phyloP scores from a whole-genome alignment of 2,113 vertebrate species.

The Ictalurus punctatus region DNA sequence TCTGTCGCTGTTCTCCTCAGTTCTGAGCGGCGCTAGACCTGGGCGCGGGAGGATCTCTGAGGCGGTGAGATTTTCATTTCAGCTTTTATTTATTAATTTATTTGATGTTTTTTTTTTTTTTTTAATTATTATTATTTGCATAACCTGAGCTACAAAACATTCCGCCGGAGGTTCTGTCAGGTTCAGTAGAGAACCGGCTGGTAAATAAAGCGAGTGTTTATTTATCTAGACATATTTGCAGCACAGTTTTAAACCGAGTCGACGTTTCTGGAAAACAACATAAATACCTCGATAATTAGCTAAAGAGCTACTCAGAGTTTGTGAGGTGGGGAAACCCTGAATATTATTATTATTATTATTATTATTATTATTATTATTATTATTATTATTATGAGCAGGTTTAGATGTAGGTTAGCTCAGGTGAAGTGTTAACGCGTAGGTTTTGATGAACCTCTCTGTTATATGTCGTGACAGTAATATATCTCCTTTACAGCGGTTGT shows the following conservation, averaged over 20 bases:
- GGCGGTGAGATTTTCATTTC: not conserved
- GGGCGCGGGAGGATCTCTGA: constrained; percentile 29
- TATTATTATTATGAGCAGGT: not conserved
- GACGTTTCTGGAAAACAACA: not conserved
- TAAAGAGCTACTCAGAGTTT: not conserved
- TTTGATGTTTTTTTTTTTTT: no score
- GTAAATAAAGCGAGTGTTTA: not conserved
- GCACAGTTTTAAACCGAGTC: not conserved
- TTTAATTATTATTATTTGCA: no score
- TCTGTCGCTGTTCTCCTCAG: not conserved
- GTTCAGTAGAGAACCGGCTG: not conserved
- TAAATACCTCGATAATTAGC: not conserved
- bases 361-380: no score
- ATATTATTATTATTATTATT: no score
- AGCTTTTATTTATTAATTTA: not conserved
- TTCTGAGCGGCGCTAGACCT: not conserved
- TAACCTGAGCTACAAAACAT: not conserved
- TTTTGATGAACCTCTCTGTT: not conserved
- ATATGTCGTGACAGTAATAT: not conserved
- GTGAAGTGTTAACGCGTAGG: no score
- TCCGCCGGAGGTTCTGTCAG: not conserved
- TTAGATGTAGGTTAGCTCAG: not conserved
- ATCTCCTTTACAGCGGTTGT: not conserved
- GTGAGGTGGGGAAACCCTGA: no score
- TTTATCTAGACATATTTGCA: not conserved